A percentile compares a stretch with the other conserved stretches of the same genome.
Evolutionary conservation across 2,888 invertebrate genomes (phyloP).

Genomic region (Hirtodrosophila trivittata): DNA sequence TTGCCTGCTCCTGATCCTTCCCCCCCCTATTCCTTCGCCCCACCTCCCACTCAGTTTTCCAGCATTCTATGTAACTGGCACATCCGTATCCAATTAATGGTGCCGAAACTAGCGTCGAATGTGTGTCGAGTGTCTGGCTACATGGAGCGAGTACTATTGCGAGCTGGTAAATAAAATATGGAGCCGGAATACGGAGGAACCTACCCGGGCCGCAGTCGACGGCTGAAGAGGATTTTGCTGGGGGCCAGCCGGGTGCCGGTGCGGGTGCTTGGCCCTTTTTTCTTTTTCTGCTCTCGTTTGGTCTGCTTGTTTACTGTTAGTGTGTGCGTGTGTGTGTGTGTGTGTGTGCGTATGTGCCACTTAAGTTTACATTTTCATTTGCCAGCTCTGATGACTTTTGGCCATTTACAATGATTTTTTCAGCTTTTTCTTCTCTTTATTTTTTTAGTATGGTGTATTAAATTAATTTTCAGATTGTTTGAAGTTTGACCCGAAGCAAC

Average conservation of each 20-base stretch:
- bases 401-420: conserved; percentile 72
- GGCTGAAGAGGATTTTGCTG: conserved; percentile 34
- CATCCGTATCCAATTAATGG: conserved; percentile 78
- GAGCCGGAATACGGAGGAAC: conserved; percentile 40
- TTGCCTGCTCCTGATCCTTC: conserved; percentile 2
- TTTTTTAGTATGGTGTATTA: conserved; percentile 54
- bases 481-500: conserved; percentile 59
- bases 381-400: conserved; percentile 72
- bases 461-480: conserved; percentile 78
- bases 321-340: conserved; percentile 9
- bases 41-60: background rate
- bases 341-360: conserved; percentile 55
- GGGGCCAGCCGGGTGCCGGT: conserved; percentile 17
- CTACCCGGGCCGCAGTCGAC: background rate
- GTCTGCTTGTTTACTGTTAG: background rate
- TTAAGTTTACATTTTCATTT: conserved; percentile 78
- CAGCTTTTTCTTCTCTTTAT: conserved; percentile 8
- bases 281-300: conserved; percentile 43
- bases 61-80: conserved; percentile 66
- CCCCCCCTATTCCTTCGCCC: no score
- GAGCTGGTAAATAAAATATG: conserved; percentile 73
- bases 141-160: conserved; percentile 30
- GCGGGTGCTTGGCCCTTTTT: conserved; percentile 60
- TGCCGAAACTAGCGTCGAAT: conserved; percentile 71
- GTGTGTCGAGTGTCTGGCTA: conserved; percentile 67